Evolutionary conservation across 1,140 invertebrate genomes (phyloP).

Genomic region (Mizuhopecten yessoensis): DNA sequence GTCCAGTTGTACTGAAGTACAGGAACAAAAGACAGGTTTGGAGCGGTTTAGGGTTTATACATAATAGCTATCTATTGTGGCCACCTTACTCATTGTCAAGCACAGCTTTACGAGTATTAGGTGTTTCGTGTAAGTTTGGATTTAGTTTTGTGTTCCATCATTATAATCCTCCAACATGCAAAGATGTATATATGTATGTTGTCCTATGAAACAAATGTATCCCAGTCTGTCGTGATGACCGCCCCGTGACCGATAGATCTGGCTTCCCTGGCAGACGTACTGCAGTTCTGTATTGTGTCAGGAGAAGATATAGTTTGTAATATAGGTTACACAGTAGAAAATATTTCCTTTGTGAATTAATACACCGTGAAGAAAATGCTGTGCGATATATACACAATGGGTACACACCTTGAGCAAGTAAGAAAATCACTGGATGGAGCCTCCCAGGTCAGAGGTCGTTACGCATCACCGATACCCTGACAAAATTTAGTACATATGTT

Average conservation of each 20-base stretch:
- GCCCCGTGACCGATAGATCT: not conserved
- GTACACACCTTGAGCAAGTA: not conserved
- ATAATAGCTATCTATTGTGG: not conserved
- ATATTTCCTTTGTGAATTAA: slow-evolving; percentile 36
- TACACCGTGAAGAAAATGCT: slow-evolving; percentile 38
- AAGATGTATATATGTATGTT: not conserved
- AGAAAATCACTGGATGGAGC: slow-evolving; percentile 5
- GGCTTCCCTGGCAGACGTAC: not conserved
- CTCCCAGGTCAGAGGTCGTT: not conserved
- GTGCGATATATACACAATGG: slow-evolving; percentile 25
- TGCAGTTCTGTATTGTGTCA: not conserved
- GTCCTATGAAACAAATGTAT: not conserved
- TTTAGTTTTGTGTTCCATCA: not conserved
- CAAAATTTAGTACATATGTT: not conserved
- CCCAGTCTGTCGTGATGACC: not conserved
- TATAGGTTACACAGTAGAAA: slow-evolving; percentile 4
- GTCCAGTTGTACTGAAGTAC: not conserved
- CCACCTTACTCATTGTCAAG: not conserved
- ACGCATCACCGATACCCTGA: not conserved
- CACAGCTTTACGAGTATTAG: not conserved
- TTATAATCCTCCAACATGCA: not conserved
- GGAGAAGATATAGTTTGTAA: not conserved
- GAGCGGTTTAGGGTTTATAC: not conserved
- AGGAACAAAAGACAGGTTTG: slow-evolving; percentile 17
- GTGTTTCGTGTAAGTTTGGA: not conserved